Base-by-base conservation (phyloP, 2,888 invertebrate genomes). In the Tanytarsus gracilentus region DNA sequence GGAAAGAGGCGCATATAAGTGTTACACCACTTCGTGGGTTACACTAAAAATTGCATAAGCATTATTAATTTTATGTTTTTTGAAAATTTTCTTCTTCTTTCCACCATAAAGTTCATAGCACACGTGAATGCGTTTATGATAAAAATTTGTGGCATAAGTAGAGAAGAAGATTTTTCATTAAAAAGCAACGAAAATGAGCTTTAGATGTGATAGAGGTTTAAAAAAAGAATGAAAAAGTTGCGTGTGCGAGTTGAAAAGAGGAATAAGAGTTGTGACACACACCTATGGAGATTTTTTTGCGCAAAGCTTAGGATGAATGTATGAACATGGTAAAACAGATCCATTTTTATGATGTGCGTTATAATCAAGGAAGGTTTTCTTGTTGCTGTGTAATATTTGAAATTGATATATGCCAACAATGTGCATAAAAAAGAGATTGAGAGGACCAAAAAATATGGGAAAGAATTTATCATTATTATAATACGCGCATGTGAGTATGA, bases 401-500 rank as follows among this genome's bases (percentile, higher is more conserved):
- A 29, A 48, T 58, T 58, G 58, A 58, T 25, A 55, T 21, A 16
- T 21, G 29, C 14, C 14, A 11, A 30, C 16, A 16, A 14, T 36
- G 53, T 36, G 23, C 29, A 51, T 51, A 18, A 8, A n/a, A 6
- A 25, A 1, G 27, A 18, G 25, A 16, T 16, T 6, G n/a, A 9
- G 44, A 11, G 8, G 40, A 18, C 1, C 18, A 6, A 44, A 44
- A 8, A 49, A 49, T 44, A 56, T 39, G 40, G 30, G 21, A 30
- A 29, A 27, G 30, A 58, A 58, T 58, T 58, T 58, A 58, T 58
- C 58, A 58, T 58, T 58, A 58, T 58, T 58, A 58, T 58, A 44
- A n/a, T 30, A 48, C 58, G 58, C 58, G 48, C 48, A 40, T 58
- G 58, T 44, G 58, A 14, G 48, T 21, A 21, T 5, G 49, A 25